Base-by-base conservation (phyloP, 2,797 vertebrate genomes). In the Crenichthys baileyi region DNA sequence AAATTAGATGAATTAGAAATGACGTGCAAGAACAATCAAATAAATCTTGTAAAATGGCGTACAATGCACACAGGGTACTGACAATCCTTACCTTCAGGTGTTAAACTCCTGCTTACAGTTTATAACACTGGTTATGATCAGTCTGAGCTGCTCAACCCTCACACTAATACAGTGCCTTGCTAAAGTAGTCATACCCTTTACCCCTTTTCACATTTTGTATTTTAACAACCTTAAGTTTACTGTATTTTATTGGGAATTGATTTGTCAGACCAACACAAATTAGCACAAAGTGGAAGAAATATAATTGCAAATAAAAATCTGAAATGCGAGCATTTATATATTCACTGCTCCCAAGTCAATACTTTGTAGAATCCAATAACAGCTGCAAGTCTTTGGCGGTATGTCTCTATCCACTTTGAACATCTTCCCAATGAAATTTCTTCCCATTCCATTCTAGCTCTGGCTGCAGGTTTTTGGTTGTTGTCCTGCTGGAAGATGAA, bases 1-100 rank as follows among this genome's bases (percentile, higher is more conserved):
- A 85, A 91, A 92, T 81, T 70, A 83, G 78, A 81, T 65, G 44
- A 51, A 18, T 16, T 68, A 89, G 53, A 78, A 58, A 83, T 78
- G 53, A 75, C 79, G 72, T 60, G 76, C 72, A 13, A 78, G 24
- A 72, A 83, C 55, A 79, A 55, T 67, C 61, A 4, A 31, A 83
- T 46, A 82, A 72, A 46, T 71, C 29, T 29, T 73, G 67, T 75
- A 79, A 85, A 85, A 90, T 73, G 68, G 67, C 78, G 75, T 74
- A 80, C 26, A 51, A 75, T 79, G 78, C 76, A 79, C 77, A 84
- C 70, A 41, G 80, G 82, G 55, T 75, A 83, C 68, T 53, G 11
- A 78, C 78, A 7, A 29, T 85, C 20, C 11, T 53, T 20, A n/a
- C 72, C 56, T 85, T 81, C 67, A 80, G 18, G 16, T 51, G 41